These are phyloP conservation scores for Zaprionus kolodkinae DNA, from an alignment of 1,140 invertebrate genomes.

Conservation along the genomic window DNA sequence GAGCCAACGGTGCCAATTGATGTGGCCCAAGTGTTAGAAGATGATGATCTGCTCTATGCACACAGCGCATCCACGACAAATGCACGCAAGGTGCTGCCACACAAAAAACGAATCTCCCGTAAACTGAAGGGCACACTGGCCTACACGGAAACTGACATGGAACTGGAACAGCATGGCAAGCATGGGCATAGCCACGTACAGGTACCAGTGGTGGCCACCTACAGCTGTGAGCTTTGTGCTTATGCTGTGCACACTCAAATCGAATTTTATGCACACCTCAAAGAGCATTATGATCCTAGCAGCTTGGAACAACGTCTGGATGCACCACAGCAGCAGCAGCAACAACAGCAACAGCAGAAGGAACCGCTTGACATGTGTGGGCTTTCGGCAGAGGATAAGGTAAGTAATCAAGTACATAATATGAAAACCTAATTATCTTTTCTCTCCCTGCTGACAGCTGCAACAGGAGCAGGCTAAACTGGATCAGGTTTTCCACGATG, in stretches of 20 bases:
- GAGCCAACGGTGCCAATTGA: slow-evolving; percentile 72
- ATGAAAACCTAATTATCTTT: background rate
- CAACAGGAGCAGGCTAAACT: slow-evolving; percentile 83
- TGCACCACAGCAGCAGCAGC: slow-evolving; percentile 21
- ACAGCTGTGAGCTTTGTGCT: slow-evolving; percentile 89
- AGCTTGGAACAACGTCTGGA: slow-evolving; percentile 50
- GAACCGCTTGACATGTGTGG: slow-evolving; percentile 69
- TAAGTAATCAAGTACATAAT: background rate
- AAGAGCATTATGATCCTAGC: slow-evolving; percentile 89
- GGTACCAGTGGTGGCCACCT: slow-evolving; percentile 68
- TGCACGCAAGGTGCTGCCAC: slow-evolving; percentile 84
- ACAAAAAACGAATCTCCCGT: slow-evolving; percentile 86
- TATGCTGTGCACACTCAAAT: slow-evolving; percentile 87
- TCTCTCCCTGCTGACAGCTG: slow-evolving; percentile 18
- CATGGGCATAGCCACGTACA: slow-evolving; percentile 52
- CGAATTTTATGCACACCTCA: slow-evolving; percentile 91
- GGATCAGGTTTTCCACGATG: slow-evolving; percentile 78
- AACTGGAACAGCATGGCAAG: slow-evolving; percentile 50
- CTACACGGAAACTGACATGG: slow-evolving; percentile 60
- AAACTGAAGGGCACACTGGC: slow-evolving; percentile 85
- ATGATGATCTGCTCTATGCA: slow-evolving; percentile 60
- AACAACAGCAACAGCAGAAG: slow-evolving; percentile 43
- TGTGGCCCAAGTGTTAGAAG: slow-evolving; percentile 38
- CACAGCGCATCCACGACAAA: slow-evolving; percentile 52
- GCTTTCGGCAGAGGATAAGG: slow-evolving; percentile 60